Base-by-base conservation (phyloP, 2,113 vertebrate genomes). In the Notechis scutatus region DNA sequence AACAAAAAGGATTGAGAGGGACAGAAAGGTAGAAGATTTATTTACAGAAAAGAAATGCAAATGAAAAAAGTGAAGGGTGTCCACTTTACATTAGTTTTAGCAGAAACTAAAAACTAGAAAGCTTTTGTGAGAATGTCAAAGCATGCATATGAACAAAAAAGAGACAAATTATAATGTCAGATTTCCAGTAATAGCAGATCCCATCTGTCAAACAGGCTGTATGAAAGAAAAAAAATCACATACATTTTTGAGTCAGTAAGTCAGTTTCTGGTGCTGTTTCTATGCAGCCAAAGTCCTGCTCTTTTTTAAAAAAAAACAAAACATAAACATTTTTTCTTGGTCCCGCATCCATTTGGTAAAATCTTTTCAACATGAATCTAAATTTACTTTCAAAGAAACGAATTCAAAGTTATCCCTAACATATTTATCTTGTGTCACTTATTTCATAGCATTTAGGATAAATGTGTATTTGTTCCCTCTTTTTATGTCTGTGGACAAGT, bases 301-400 rank as follows among this genome's bases (percentile, higher is more conserved):
- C 10, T 69, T 15, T 69, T 5, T 69, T 14, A 3, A 42, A 42
- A 42, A 42, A 2, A 42, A 42, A n/a, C n/a, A 42, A 42, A 42
- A 42, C 15, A 74, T 7, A 39, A 4, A 74, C 34, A 34, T 20
- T 5, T 69, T 26, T 74, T 74, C 69, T 74, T 74, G n/a, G 69
- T 39, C n/a, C 69, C 34, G 4, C 2, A 34, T 18, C 69, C 56
- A 47, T 50, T 14, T 1, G 86, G 86, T 18, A 26, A 26, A 24
- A 90, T 6, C 11, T 52, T 57, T 57, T 95, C 92, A 56, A 93
- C 94, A 89, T 93, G 91, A 94, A 92, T 93, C 55, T 90, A 94
- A 93, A 94, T 94, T 92, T 92, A 54, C 29, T 94, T 39, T 57
- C n/a, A 12, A 3, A 89, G 55, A 85, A 94, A 93, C 45, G 10